These are phyloP conservation scores for Dasysyrphus tricinctus DNA, from an alignment of 2,888 invertebrate genomes.

Conservation along the genomic window DNA sequence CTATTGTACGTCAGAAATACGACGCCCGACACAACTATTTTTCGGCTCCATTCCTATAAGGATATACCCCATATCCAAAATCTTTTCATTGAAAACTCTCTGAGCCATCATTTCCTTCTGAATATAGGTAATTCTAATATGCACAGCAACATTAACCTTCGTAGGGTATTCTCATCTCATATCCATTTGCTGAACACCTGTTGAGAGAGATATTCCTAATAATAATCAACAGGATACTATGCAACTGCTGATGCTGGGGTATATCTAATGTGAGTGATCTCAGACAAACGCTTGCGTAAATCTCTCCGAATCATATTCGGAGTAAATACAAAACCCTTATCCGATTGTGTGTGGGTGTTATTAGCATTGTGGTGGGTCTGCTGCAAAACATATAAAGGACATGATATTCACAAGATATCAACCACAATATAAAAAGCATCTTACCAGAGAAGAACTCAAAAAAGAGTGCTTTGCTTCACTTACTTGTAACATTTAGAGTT, in stretches of 20 bases:
- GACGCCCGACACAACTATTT: background rate
- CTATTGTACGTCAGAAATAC: background rate
- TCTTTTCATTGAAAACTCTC: background rate
- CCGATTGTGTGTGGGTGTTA: constrained; percentile 49
- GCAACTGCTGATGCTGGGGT: background rate
- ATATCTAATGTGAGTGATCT: constrained; percentile 45
- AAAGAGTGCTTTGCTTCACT: constrained; percentile 23
- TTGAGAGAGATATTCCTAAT: constrained; percentile 64
- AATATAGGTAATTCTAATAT: constrained; percentile 1
- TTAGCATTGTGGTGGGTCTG: constrained; percentile 3
- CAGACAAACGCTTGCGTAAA: constrained; percentile 73
- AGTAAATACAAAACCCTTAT: constrained; percentile 29
- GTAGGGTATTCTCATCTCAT: background rate
- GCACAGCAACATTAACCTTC: background rate
- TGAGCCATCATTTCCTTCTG: background rate
- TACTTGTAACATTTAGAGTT: background rate
- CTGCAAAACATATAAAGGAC: constrained; percentile 80
- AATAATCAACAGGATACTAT: constrained; percentile 16
- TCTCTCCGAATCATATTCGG: constrained; percentile 67
- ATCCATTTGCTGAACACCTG: constrained; percentile 58
- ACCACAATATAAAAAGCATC: constrained; percentile 78
- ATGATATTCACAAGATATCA: constrained; percentile 77
- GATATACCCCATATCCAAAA: background rate
- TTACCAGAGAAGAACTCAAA: constrained; percentile 54
- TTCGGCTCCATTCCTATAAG: background rate